Evolutionary conservation across 2,113 vertebrate species (phyloP).

Genomic region (Todiramphus chloris): DNA sequence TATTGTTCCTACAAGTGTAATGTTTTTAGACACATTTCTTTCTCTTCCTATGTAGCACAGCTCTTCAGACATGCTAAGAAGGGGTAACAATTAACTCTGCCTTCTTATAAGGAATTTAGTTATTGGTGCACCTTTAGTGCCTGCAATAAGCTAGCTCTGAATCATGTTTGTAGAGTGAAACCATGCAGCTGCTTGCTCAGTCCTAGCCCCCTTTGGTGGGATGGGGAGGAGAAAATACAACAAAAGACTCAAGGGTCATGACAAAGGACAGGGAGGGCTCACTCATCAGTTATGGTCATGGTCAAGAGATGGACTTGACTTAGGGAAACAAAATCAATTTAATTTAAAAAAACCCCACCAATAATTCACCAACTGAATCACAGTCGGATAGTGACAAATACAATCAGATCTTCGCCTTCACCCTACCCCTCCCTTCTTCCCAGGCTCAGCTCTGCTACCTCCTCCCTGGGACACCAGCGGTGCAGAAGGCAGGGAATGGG

Average conservation of each 20-base stretch:
- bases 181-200: not conserved
- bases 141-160: not conserved
- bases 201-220: not conserved
- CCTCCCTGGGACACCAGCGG: too few relatives aligned
- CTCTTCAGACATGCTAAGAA: not conserved
- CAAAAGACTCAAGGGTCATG: too few relatives aligned
- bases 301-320: too few relatives aligned
- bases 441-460: too few relatives aligned
- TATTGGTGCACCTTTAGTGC: not conserved
- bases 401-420: too few relatives aligned
- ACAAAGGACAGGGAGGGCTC: not conserved
- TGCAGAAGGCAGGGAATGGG: too few relatives aligned
- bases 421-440: too few relatives aligned
- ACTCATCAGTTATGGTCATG: not conserved
- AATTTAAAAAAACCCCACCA: too few relatives aligned
- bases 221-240: not conserved
- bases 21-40: not conserved
- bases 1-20: not conserved
- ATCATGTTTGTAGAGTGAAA: not conserved
- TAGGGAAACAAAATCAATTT: too few relatives aligned
- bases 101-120: not conserved
- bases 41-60: not conserved
- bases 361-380: too few relatives aligned
- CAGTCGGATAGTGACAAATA: too few relatives aligned
- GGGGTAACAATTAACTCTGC: not conserved